Base-by-base conservation (phyloP, 1,140 invertebrate species). In the Saccostrea cuccullata region DNA sequence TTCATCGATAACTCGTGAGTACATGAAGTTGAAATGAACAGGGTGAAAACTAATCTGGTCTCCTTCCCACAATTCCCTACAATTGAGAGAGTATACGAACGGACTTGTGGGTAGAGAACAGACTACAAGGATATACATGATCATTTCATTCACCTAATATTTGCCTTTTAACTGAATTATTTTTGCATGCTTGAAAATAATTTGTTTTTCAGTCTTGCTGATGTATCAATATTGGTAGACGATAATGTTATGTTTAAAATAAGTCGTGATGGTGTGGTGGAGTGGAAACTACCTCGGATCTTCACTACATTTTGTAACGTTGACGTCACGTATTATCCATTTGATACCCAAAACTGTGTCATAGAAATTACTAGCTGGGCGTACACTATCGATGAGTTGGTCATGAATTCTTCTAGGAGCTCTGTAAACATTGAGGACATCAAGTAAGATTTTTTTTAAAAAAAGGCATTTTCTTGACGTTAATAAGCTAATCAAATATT, bases 361-460 rank as follows among this genome's bases (percentile, higher is more conserved):
- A 98, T 99, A 97, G 98, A 98, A 95, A 98, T 99, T 92, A 98
- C 98, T 4, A 98, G 98, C 0, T 99, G 98, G 98, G 98, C 98
- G 0, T 99, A 99, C 94, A 84, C 77, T 17, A 17, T 60, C 5
- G 82, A 82, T 5, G 89, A 91, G 47, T 15, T 90, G 8, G 36
- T 15, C 0, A 47, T 90, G 12, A 40, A 55, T 2, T 40, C 86
- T 6, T 26, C 85, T 15, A 77, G 55, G 13, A 40, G 60, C 15
- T 23, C n/a, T n/a, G 85, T 88, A 0, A 85, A 88, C 40, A 55
- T 58, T 1, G 88, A 86, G 70, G 88, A 88, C 26, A 60, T 88
- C 4, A 47, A 82, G 88, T 88, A 88, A 47, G 83, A 2, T 60
- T n/a, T n/a, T n/a, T n/a, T n/a, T n/a, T n/a, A n/a, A n/a, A 17